phyloP scores from a whole-genome alignment of 2,888 invertebrate species.

The Stictocephala bisonia region DNA sequence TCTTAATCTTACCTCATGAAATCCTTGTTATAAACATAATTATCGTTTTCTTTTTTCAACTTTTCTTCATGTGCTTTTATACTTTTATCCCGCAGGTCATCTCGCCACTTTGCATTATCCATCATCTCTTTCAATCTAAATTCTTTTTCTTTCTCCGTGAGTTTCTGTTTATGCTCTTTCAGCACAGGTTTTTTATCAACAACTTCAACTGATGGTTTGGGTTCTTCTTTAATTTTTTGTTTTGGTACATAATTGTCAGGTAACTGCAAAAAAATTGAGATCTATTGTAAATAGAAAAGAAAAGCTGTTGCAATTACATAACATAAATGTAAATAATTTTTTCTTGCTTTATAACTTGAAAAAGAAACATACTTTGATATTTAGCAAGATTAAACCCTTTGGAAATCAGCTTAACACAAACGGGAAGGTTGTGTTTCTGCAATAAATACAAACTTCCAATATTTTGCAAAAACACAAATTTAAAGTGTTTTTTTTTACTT shows the following conservation, averaged over 20 bases:
- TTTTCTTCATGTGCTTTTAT: slow-evolving; percentile 52
- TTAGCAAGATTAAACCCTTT: no score
- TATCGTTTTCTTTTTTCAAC: slow-evolving; percentile 49
- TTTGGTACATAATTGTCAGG: slow-evolving; percentile 25
- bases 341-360: no score
- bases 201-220: slow-evolving; percentile 50
- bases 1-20: slow-evolving; percentile 54
- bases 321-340: no score
- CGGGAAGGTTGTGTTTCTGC: no score
- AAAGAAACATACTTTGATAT: no score
- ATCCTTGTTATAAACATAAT: slow-evolving; percentile 54
- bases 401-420: no score
- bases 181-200: slow-evolving; percentile 47
- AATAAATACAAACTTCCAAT: no score
- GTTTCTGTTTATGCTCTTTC: slow-evolving; percentile 47
- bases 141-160: slow-evolving; percentile 57
- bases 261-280: not conserved
- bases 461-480: no score
- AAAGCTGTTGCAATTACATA: no score
- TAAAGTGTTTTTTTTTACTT: no score
- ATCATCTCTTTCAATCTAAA: slow-evolving; percentile 56
- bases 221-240: slow-evolving; percentile 55
- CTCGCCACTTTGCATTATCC: slow-evolving; percentile 57
- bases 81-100: slow-evolving; percentile 54
- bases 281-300: no score